Percentiles rank a stretch among this genome's conserved stretches.
phyloP scores from a whole-genome alignment of 2,797 vertebrate genomes.

The Trachurus trachurus region DNA sequence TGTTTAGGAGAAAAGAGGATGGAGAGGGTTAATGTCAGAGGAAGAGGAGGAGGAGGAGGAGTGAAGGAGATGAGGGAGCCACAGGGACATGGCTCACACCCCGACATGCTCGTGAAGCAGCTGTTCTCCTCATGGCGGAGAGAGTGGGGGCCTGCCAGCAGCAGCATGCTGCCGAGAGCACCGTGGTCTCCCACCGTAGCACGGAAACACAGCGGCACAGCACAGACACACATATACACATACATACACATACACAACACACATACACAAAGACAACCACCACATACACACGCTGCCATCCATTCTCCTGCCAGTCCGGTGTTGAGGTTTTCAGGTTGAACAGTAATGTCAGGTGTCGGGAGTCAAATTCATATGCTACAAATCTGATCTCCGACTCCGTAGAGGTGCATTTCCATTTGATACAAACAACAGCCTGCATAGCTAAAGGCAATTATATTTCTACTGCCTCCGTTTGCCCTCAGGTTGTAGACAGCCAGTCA shows the following conservation, averaged over 20 bases:
- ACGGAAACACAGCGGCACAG: slow-evolving; percentile 61
- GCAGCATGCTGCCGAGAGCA: slow-evolving; percentile 74
- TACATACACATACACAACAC: slow-evolving; percentile 22
- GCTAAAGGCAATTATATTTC: slow-evolving; percentile 85
- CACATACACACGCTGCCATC: slow-evolving; percentile 43
- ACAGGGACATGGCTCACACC: slow-evolving; percentile 75
- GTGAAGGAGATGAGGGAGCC: slow-evolving; percentile 65
- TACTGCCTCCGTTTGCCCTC: slow-evolving; percentile 82
- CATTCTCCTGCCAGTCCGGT: slow-evolving; percentile 52
- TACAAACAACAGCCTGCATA: slow-evolving; percentile 84
- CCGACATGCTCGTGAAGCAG: slow-evolving; percentile 76
- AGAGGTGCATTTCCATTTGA: slow-evolving; percentile 80
- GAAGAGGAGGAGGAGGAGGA: slow-evolving; percentile 48
- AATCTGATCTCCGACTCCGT: slow-evolving; percentile 73
- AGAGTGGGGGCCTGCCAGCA: slow-evolving; percentile 71
- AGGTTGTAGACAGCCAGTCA: slow-evolving; percentile 84
- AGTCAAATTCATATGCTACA: slow-evolving; percentile 76
- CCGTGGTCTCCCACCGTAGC: slow-evolving; percentile 66
- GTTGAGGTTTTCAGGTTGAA: slow-evolving; percentile 55
- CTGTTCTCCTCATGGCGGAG: slow-evolving; percentile 82
- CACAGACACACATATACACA: slow-evolving; percentile 22
- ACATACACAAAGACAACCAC: slow-evolving; percentile 31
- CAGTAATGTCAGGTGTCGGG: slow-evolving; percentile 61
- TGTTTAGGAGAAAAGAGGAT: slow-evolving; percentile 35
- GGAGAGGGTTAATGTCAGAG: slow-evolving; percentile 62